Evolutionary conservation across 2,888 invertebrate genomes (phyloP), one percentile per base, ranked within the genome.

Genomic region (Callyntrura guangdongensis): DNA sequence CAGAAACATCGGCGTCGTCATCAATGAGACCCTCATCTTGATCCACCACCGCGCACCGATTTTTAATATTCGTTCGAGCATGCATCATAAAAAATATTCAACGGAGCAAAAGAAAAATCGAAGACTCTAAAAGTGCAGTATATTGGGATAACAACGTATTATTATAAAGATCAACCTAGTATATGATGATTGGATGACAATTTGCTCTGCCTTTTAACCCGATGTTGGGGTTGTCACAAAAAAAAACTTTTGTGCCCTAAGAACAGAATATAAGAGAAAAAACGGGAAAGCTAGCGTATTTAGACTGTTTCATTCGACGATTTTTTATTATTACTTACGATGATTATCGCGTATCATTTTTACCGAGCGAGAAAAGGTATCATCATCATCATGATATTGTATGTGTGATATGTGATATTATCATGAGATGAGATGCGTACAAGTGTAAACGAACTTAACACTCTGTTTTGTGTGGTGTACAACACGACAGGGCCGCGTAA

Each of bases 391-490:
- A 36, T 36, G 36, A 4, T 36, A 36, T 36, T 36, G 36, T 36
- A 36, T 36, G 36, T 36, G 36, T 22, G 82, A 61, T 36, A 36
- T 14, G 36, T 8, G 36, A 82, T 36, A 14, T 59, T 12, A 53
- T 27, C 36, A 36, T 36, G 36, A 36, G 36, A 17, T 6, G 53
- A 82, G 82, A 64, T 82, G 61, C 61, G 22, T 64, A 84, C 67
- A 84, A 84, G 84, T 84, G 86, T 36, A 86, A 86, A 74, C 45
- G 69, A 86, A 86, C 64, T 61, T 74, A 74, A 86, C 74, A 86
- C 74, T 67, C 14, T 45, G 56, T 74, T 56, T 86, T 79, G 74
- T 79, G 56, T 20, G 22, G 53, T 56, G 36, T 47, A 17, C 25
- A 36, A 27, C 27, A 67, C 6, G 67, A 67, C 27, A 27, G 17